Evolutionary conservation across 92 coral and sea anemone species (phyloP), one percentile per base, ranked within the genome.

Genomic region (Phymanthus crucifer): DNA sequence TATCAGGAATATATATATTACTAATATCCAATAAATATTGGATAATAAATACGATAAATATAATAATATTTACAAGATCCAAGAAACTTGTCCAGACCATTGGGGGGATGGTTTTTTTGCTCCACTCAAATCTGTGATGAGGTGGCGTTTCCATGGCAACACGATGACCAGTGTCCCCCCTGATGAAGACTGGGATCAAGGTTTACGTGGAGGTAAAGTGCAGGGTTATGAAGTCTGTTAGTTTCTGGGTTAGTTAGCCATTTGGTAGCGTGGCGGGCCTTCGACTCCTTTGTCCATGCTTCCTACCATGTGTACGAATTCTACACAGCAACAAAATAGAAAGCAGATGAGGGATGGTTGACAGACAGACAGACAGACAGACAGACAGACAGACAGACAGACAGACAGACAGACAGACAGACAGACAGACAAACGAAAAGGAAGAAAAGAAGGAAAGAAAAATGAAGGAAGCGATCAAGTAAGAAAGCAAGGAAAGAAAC

Each of bases 301-400:
- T 16, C 92, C 89, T 66, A 95, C 92, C 91, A 95, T 89, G 73
- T 87, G 92, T 75, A 88, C 93, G 68, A 95, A 95, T 85, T 95
- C 98, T 95, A 78, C 12, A 56, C n/a, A n/a, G n/a, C 65, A 79
- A 32, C 32, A 1, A 16, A 71, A 54, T n/a, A 24, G 37, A 74
- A 32, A 17, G 26, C 18, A 19, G 27, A 57, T 33, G 13, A 14
- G n/a, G n/a, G 23, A 38, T 36, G 10, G 11, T 58, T 43, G 29
- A n/a, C n/a, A n/a, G n/a, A n/a, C n/a, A n/a, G n/a, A n/a, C n/a
- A n/a, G n/a, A n/a, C n/a, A n/a, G n/a, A n/a, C n/a, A n/a, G 45
- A 38, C 45, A 11, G 10, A 38, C 10, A 11, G 45, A 38, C 10
- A 38, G 10, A 38, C 10, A 11, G 45, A 5, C 10, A 6, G 10